Percentiles rank a stretch among this genome's conserved stretches.
These are phyloP conservation scores for Drosophila eugracilis DNA, from an alignment of 1,140 invertebrate species.

Conservation along the genomic window DNA sequence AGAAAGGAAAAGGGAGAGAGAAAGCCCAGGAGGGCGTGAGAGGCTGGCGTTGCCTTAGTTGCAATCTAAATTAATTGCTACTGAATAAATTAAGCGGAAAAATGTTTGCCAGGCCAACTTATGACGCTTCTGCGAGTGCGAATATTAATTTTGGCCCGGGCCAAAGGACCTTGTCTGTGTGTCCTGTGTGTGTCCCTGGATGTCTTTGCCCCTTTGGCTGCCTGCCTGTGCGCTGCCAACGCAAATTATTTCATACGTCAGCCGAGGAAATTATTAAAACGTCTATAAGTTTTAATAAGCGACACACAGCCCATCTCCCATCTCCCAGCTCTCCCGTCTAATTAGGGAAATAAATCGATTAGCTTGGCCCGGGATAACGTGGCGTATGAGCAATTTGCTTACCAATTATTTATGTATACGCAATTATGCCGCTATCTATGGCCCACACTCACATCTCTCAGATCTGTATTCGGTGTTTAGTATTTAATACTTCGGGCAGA, in stretches of 20 bases:
- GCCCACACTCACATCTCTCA: too few species aligned
- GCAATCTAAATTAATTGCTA: conserved; percentile 82
- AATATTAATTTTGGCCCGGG: conserved; percentile 66
- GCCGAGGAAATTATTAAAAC: conserved; percentile 73
- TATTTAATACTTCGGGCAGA: conserved; percentile 6
- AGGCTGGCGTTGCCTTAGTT: conserved; percentile 68
- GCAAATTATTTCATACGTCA: conserved; percentile 78
- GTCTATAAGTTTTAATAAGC: conserved; percentile 69
- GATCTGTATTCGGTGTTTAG: too few species aligned
- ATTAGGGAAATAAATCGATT: conserved; percentile 77
- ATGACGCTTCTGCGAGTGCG: conserved; percentile 74
- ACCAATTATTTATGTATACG: conserved; percentile 63
- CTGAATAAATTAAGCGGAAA: conserved; percentile 82
- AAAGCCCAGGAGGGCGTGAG: conserved; percentile 12
- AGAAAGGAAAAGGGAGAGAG: background rate
- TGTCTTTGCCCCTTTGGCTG: background rate
- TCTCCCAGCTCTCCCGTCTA: conserved; percentile 40
- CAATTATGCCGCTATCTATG: conserved; percentile 46
- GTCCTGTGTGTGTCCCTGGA: conserved; percentile 6
- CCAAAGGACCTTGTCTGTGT: conserved; percentile 2
- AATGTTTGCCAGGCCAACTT: conserved; percentile 78
- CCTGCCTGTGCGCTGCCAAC: conserved; percentile 48
- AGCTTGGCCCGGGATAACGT: conserved; percentile 43
- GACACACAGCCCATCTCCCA: conserved; percentile 6
- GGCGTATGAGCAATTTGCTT: conserved; percentile 57